A percentile compares a stretch with the other conserved stretches of the same genome.
phyloP scores from a whole-genome alignment of 2,888 invertebrate genomes.

The Polyommatus icarus region DNA sequence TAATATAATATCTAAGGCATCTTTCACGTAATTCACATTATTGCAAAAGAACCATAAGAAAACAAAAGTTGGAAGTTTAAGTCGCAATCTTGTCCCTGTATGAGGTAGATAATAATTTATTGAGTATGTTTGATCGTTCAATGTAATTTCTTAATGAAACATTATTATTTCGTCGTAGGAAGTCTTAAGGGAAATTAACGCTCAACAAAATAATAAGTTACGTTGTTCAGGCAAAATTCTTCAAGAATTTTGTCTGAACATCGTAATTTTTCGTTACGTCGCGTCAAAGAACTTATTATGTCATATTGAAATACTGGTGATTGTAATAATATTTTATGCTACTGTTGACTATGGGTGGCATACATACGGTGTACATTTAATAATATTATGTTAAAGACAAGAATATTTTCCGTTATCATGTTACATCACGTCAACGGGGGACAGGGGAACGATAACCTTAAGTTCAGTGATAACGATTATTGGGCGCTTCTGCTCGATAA shows the following conservation, averaged over 20 bases:
- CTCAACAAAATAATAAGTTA: neutral
- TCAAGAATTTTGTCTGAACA: neutral
- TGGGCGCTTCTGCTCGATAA: slow-evolving; percentile 13
- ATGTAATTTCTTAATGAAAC: neutral
- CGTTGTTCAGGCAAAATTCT: neutral
- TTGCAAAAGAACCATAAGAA: neutral
- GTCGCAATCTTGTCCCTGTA: neutral
- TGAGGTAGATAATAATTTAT: neutral
- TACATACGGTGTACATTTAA: neutral
- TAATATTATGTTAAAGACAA: neutral
- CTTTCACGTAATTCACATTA: neutral
- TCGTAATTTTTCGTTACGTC: neutral
- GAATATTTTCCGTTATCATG: neutral
- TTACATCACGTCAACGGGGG: neutral
- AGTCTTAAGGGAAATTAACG: slow-evolving; percentile 11
- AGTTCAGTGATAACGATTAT: slow-evolving; percentile 17
- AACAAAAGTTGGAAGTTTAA: neutral
- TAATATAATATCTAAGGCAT: no score
- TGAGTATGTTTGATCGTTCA: neutral
- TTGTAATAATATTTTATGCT: neutral
- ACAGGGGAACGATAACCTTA: slow-evolving; percentile 11
- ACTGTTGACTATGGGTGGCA: neutral
- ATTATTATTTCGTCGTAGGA: neutral
- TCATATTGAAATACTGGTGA: neutral
- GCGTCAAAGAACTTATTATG: neutral